Conservation (phyloP, 2,797 vertebrate genomes). For the Brachyrhaphis roseni region DNA sequence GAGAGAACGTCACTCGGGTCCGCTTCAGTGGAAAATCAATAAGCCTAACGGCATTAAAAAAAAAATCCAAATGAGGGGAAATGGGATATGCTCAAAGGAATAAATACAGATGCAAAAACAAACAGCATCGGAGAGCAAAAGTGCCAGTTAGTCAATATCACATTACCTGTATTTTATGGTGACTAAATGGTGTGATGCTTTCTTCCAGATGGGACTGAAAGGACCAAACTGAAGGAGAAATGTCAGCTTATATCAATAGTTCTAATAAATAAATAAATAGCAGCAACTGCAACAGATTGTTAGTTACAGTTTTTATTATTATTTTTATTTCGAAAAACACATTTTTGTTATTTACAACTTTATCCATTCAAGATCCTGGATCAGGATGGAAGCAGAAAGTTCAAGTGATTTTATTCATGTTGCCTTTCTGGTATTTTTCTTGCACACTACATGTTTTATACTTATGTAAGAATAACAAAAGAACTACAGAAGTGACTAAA, state of each 20-base stretch:
- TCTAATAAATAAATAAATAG: not conserved
- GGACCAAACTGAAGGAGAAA: not conserved
- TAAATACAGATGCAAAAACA: constrained; percentile 18
- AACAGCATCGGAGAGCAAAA: constrained; percentile 2
- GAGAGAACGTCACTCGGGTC: not conserved
- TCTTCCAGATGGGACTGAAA: constrained; percentile 6
- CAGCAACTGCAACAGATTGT: not conserved
- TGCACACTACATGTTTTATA: not conserved
- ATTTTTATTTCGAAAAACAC: no score
- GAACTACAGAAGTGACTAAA: not conserved
- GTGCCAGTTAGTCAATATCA: constrained; percentile 2
- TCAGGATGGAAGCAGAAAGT: no score
- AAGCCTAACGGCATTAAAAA: not conserved
- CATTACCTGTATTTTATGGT: not conserved
- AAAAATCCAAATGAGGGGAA: constrained; percentile 1
- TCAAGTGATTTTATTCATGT: no score
- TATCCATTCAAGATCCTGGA: no score
- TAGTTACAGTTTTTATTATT: no score
- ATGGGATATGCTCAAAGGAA: not conserved
- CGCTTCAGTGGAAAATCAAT: not conserved
- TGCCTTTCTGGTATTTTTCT: not conserved
- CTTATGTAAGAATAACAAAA: not conserved
- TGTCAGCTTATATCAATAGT: not conserved
- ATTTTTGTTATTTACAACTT: no score
- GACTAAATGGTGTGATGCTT: not conserved